Percentiles rank a stretch among this genome's conserved stretches.
phyloP scores from a whole-genome alignment of 2,113 vertebrate species.

The Thamnophis sirtalis region DNA sequence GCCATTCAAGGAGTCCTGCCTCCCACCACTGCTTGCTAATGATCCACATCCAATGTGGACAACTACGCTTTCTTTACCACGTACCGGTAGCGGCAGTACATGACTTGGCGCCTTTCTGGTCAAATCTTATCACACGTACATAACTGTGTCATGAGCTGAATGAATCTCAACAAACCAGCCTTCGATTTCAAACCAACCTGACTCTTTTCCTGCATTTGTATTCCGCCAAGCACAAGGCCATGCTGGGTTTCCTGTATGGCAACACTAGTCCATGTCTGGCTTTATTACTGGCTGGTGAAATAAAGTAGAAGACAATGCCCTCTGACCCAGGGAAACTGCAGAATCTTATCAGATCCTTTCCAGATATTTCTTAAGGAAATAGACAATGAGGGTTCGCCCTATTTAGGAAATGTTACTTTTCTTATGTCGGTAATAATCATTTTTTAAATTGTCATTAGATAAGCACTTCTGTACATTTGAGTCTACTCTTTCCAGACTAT shows the following conservation, averaged over 20 bases:
- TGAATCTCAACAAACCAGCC: slow-evolving; percentile 42
- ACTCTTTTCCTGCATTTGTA: slow-evolving; percentile 77
- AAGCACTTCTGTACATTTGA: slow-evolving; percentile 52
- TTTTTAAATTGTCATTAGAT: slow-evolving; percentile 60
- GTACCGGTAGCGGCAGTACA: background rate
- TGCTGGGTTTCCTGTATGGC: slow-evolving; percentile 62
- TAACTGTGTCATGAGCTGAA: slow-evolving; percentile 30
- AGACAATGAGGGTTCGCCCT: slow-evolving; percentile 53
- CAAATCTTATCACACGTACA: background rate
- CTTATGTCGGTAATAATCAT: slow-evolving; percentile 66
- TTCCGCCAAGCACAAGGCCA: slow-evolving; percentile 61
- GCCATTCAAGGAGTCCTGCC: background rate
- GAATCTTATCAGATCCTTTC: slow-evolving; percentile 77
- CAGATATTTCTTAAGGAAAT: slow-evolving; percentile 75
- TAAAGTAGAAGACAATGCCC: slow-evolving; percentile 69
- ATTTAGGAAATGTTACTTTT: slow-evolving; percentile 70
- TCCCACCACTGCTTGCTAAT: background rate
- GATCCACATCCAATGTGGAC: background rate
- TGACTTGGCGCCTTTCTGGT: background rate
- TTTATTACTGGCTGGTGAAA: slow-evolving; percentile 63
- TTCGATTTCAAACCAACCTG: slow-evolving; percentile 60
- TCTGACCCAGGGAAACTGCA: slow-evolving; percentile 66
- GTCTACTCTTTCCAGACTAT: slow-evolving; percentile 49
- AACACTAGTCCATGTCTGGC: slow-evolving; percentile 63
- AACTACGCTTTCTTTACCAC: background rate